These are phyloP conservation scores for Podarcis raffonei DNA, from an alignment of 2,113 vertebrate species.

Conservation along the genomic window DNA sequence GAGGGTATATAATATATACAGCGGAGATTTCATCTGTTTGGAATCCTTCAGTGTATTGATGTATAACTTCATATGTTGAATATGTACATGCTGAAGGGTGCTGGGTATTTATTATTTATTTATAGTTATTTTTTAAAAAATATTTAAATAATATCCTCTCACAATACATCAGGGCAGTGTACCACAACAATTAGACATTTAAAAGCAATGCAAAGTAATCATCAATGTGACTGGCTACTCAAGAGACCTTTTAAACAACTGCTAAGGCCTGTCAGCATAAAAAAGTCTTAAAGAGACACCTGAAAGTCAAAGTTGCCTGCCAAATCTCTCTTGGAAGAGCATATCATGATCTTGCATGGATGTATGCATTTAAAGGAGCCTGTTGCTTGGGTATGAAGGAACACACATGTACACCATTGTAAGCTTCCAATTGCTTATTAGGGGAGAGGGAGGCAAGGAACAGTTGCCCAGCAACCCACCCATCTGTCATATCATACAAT, in stretches of 20 bases:
- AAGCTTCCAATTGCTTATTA: not conserved
- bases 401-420: not conserved
- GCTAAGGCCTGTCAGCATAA: no score
- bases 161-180: no score
- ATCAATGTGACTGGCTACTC: no score
- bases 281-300: no score
- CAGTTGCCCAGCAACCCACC: not conserved
- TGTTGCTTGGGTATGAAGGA: not conserved
- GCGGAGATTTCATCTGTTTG: not conserved
- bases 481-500: not conserved
- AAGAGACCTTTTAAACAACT: no score
- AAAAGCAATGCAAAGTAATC: no score
- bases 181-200: no score
- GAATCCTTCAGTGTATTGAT: not conserved
- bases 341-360: not conserved
- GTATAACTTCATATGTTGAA: not conserved
- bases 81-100: not conserved
- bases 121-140: no score
- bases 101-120: not conserved
- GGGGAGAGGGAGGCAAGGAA: not conserved
- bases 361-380: not conserved
- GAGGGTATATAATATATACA: not conserved
- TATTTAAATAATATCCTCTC: no score
- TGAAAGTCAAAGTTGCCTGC: no score
- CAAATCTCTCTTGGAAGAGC: no score